These are phyloP conservation scores for Helogale parvula DNA, from an alignment of 2,113 vertebrate species.

Conservation along the genomic window DNA sequence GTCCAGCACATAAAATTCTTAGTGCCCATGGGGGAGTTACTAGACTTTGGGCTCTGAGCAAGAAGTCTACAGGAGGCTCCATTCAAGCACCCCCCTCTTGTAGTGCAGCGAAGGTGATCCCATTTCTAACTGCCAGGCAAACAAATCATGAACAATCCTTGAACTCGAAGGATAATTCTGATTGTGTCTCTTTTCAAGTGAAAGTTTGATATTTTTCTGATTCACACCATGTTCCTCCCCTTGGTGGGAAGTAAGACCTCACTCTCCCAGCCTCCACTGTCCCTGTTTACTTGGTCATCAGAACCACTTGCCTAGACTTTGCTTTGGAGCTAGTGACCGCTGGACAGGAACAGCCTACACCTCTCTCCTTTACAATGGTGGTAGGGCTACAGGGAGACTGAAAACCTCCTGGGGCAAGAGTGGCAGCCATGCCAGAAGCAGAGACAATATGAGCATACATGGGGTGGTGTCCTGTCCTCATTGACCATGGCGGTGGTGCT, in stretches of 20 bases:
- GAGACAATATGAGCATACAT: rapidly evolving
- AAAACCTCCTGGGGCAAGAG: neutral
- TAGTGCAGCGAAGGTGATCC: neutral
- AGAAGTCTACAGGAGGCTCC: rapidly evolving
- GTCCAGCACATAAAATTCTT: no score
- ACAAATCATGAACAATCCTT: neutral
- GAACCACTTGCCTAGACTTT: no score
- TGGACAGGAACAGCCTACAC: rapidly evolving
- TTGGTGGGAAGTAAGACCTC: neutral
- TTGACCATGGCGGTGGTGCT: neutral
- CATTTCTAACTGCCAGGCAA: neutral
- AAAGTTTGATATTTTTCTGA: neutral
- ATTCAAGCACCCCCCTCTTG: rapidly evolving
- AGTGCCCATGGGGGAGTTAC: neutral
- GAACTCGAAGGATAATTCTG: neutral
- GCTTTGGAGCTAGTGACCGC: neutral
- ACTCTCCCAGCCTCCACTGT: neutral
- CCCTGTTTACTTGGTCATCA: neutral
- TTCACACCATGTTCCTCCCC: neutral
- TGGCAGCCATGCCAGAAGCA: rapidly evolving
- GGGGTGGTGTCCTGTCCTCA: rapidly evolving
- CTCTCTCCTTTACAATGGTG: neutral
- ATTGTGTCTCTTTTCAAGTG: neutral
- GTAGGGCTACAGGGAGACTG: rapidly evolving
- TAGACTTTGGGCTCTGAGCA: rapidly evolving